phyloP scores from a whole-genome alignment of 2,113 vertebrate species.

The Nycticebus coucang region DNA sequence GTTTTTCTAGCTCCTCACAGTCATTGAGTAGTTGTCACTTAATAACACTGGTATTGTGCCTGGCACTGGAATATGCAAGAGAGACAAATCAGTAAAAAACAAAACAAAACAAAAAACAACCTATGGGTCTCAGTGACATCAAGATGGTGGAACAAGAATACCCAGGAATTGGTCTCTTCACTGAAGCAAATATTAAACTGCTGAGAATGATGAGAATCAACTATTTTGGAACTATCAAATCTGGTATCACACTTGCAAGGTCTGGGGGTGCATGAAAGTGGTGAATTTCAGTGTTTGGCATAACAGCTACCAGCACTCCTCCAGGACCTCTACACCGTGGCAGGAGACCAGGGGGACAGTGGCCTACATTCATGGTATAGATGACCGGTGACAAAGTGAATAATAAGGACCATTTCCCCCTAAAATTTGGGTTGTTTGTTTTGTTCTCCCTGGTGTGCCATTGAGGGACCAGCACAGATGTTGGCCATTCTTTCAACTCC shows the following conservation, averaged over 20 bases:
- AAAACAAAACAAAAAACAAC: not conserved
- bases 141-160: not conserved
- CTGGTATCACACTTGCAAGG: not conserved
- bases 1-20: not conserved
- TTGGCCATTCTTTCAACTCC: not conserved
- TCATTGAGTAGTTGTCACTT: not conserved
- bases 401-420: not conserved
- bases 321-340: too few relatives aligned
- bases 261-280: not conserved
- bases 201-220: not conserved
- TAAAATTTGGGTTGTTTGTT: not conserved
- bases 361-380: not conserved
- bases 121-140: not conserved
- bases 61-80: not conserved
- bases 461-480: not conserved
- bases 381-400: not conserved
- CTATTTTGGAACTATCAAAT: not conserved
- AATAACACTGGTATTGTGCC: not conserved
- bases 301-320: not conserved
- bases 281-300: not conserved
- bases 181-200: not conserved
- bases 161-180: not conserved
- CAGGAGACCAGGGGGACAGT: not conserved
- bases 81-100: not conserved
- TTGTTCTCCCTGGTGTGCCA: not conserved